Evolutionary conservation across 1,140 invertebrate species (phyloP).

Genomic region (Periplaneta americana): DNA sequence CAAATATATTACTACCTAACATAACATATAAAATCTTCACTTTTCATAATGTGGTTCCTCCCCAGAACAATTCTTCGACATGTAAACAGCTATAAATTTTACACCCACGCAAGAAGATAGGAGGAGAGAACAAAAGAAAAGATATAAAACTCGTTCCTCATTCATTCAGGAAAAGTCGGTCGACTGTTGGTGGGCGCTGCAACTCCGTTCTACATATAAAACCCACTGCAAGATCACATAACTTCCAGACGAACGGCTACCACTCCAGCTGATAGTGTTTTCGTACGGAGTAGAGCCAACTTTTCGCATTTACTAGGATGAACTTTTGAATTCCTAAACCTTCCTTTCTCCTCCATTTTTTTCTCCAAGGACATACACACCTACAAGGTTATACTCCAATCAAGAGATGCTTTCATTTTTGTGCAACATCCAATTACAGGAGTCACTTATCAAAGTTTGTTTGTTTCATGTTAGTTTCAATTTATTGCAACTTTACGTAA

Average conservation of each 20-base stretch:
- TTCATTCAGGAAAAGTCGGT: not conserved
- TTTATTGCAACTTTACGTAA: no score
- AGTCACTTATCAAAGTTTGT: no score
- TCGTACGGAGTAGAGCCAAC: not conserved
- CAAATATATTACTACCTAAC: not conserved
- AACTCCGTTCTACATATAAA: not conserved
- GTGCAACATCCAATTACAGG: not conserved
- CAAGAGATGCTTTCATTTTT: not conserved
- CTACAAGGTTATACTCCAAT: not conserved
- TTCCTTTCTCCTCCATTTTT: not conserved
- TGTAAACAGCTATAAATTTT: not conserved
- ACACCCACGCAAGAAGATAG: not conserved
- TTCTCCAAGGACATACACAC: not conserved
- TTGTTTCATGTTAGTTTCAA: no score
- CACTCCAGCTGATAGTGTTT: not conserved
- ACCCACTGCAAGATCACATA: not conserved
- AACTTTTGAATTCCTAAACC: not conserved
- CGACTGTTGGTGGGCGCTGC: not conserved
- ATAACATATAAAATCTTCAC: not conserved
- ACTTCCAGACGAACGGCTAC: not conserved
- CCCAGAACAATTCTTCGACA: not conserved
- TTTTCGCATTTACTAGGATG: not conserved
- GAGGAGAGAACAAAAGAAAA: not conserved
- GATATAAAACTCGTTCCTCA: not conserved
- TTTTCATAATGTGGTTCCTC: not conserved